Conservation (phyloP, 2,888 invertebrate genomes). For the Hybos culiciformis region DNA sequence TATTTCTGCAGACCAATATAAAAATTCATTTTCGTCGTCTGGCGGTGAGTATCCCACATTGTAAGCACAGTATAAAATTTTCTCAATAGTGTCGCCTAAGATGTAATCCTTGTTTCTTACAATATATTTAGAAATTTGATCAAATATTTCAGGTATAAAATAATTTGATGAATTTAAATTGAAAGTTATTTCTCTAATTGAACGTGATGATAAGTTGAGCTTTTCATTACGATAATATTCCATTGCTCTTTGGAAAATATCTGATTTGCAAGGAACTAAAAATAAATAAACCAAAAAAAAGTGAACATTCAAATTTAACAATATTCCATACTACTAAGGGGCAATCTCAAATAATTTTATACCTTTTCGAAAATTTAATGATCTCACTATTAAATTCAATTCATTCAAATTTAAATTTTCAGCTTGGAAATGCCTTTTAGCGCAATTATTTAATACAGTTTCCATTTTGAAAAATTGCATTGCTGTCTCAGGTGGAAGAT, state of each 20-base stretch:
- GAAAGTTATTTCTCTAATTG: constrained; percentile 35
- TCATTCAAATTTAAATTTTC: constrained; percentile 20
- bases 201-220: constrained; percentile 35
- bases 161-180: constrained; percentile 33
- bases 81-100: constrained; percentile 40
- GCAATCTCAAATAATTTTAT: constrained; percentile 8
- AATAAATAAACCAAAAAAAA: constrained; percentile 23
- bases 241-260: constrained; percentile 30
- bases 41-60: constrained; percentile 39
- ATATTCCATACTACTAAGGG: not conserved
- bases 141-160: constrained; percentile 36
- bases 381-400: constrained; percentile 27
- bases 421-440: constrained; percentile 25
- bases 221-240: constrained; percentile 26
- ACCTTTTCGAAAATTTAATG: constrained; percentile 28
- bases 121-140: constrained; percentile 37
- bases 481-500: constrained; percentile 18
- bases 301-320: constrained; percentile 14
- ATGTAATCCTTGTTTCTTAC: constrained; percentile 33
- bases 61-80: constrained; percentile 38
- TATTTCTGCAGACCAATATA: constrained; percentile 32
- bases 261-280: constrained; percentile 27
- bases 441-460: constrained; percentile 26
- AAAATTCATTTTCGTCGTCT: constrained; percentile 29
- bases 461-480: constrained; percentile 26